Evolutionary conservation across 53 echinoderm and acorn worm genomes (phyloP), one percentile per base, ranked within the genome.

Genomic region (Paelopatides confundens): DNA sequence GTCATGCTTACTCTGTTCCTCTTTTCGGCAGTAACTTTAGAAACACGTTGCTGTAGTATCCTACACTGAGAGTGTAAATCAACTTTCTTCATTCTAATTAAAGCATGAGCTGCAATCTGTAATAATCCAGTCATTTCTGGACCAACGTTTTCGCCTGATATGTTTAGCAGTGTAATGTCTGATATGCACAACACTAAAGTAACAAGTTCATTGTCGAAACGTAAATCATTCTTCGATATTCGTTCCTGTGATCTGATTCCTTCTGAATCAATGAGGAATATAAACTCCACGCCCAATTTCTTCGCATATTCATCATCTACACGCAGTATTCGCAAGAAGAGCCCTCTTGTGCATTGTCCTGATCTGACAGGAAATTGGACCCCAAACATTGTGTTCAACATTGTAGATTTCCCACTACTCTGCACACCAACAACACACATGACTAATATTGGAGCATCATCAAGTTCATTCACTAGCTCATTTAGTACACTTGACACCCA

Each of bases 391-490:
- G 66, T 82, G 49, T 91, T 91, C 35, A 91, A 62, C 27, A 91
- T 31, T 54, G 91, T 91, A 3, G 91, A 91, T 46, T 91, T 91
- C 43, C 91, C 91, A 87, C 70, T 78, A 53, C 91, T 82, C 35
- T 91, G 91, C 17, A 78, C 78, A 31, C 78, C 78, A 2, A 78
- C 53, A 49, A 51, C 32, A 11, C 27, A 78, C 31, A 78, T 14
- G 2, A 78, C 78, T 13, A 78, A 50, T 46, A 78, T 78, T 28
- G 9, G 23, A 79, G 79, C 52, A 32, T 79, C 54, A 4, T 13
- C 33, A 11, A 79, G 34, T 47, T 79, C 23, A 7, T 9, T 5
- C 27, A 13, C 21, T 29, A 79, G 13, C 3, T 29, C 5, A 33
- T 50, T 48, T 7, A 79, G 10, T 2, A 79, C 79, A 52, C 51